Evolutionary conservation across 2,888 invertebrate species (phyloP).

Genomic region (Proisotoma minuta): DNA sequence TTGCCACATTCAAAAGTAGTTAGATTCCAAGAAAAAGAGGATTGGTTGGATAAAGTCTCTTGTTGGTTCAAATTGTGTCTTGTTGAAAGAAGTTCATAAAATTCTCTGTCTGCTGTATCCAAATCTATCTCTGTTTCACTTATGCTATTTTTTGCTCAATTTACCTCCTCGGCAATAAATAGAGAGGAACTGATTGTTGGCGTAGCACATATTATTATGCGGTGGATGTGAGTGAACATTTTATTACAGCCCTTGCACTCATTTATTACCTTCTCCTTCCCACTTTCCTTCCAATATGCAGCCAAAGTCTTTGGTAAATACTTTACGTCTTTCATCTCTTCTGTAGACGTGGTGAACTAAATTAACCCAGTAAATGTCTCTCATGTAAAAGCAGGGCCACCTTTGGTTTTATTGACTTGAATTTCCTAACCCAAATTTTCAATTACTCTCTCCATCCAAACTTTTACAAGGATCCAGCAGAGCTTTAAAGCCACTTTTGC

Average conservation of each 20-base stretch:
- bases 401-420: constrained; percentile 13
- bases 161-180: constrained; percentile 15
- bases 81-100: constrained; percentile 17
- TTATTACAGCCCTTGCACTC: background rate
- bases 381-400: background rate
- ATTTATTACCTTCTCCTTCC: background rate
- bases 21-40: background rate
- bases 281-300: background rate
- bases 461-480: background rate
- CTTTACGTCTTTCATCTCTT: background rate
- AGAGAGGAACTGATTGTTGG: too few relatives aligned
- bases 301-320: too few relatives aligned
- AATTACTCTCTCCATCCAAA: constrained; percentile 4
- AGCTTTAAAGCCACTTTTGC: background rate
- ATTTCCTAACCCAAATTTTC: constrained; percentile 15
- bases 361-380: background rate
- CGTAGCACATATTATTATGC: too few relatives aligned
- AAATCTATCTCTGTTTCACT: constrained; percentile 16
- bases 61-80: too few relatives aligned
- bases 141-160: constrained; percentile 19
- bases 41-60: too few relatives aligned
- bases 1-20: too few relatives aligned
- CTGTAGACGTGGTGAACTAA: background rate
- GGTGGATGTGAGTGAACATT: too few relatives aligned
- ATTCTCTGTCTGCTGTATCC: constrained; percentile 3